A percentile compares a stretch with the other conserved stretches of the same genome.
Conservation (phyloP, 2,113 vertebrate genomes). For the Romanogobio albipinnatus region DNA sequence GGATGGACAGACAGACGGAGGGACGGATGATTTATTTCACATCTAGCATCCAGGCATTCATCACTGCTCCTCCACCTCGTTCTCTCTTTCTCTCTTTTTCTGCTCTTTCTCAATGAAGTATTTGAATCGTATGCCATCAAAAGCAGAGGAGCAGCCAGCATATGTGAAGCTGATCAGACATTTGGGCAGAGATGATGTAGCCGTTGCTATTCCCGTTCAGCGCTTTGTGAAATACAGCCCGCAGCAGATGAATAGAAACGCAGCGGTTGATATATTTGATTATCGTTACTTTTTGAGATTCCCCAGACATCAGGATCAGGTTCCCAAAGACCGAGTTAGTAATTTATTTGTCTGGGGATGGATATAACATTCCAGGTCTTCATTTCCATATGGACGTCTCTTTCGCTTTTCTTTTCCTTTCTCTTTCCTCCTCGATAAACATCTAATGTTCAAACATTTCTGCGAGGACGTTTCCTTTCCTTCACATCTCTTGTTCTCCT, state of each 20-base stretch:
- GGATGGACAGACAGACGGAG: too few species aligned
- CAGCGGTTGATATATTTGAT: constrained; percentile 48
- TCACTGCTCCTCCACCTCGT: not conserved
- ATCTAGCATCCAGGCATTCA: not conserved
- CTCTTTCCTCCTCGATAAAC: not conserved
- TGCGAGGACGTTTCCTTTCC: not conserved
- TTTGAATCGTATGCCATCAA: constrained; percentile 41
- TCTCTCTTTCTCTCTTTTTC: not conserved
- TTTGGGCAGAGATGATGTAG: constrained; percentile 27
- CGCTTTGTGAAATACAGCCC: constrained; percentile 53
- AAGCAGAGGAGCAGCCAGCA: constrained; percentile 44
- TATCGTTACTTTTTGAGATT: constrained; percentile 47
- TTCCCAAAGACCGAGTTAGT: constrained; percentile 38
- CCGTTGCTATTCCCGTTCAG: constrained; percentile 46
- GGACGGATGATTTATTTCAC: not conserved
- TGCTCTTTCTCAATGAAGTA: constrained; percentile 34
- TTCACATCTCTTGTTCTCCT: not conserved
- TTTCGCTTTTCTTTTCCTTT: not conserved
- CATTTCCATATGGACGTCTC: constrained; percentile 50
- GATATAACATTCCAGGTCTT: constrained; percentile 56
- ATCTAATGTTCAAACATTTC: constrained; percentile 37
- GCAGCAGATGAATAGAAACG: constrained; percentile 25
- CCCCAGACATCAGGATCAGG: constrained; percentile 28
- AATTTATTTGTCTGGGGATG: constrained; percentile 46
- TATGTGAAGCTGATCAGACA: not conserved